Base-by-base conservation (phyloP, 1,140 invertebrate genomes). In the Pemphigus obesinymphae region DNA sequence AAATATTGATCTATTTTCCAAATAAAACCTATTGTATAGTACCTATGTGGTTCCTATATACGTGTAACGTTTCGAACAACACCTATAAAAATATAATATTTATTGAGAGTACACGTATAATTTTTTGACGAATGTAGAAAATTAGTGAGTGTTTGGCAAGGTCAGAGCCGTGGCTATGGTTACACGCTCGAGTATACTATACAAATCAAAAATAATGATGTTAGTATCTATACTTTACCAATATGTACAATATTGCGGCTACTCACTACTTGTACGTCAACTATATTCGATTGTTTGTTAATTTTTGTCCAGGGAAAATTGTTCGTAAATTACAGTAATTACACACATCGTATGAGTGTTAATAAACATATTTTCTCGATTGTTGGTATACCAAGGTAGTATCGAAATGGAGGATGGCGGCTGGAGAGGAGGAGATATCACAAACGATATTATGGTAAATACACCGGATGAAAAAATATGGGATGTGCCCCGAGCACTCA, bases 401-500 rank as follows among this genome's bases (percentile, higher is more conserved):
- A 61, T 75, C 68, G 82, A 66, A 61, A 75, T 61, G 82, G 73
- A 73, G 82, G 82, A 82, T 75, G 68, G 66, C 68, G 82, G 66
- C 50, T 48, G 70, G 82, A 50, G 37, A 75, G 61, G 66, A 61
- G 37, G 29, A 37, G 48, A 55, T 20, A 82, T 72, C 66, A 58
- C 31, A 31, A 58, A 20, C 61, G 58, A 82, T 26, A n/a, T n/a
- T n/a, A 82, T 82, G 68, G 20, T 72, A 50, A 82, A 82, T 45
- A 37, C 53, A 48, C 13, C 26, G 34, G 15, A 50, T 63, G 17
- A 68, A 55, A 82, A 72, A 82, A 50, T 82, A 82, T 73, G 68
- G 68, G 81, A 82, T 73, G 68, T 70, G 68, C 63, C 68, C 81
- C 68, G 23, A 70, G 66, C 81, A 82, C 70, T 40, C 81, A 55